Evolutionary conservation across 2,888 invertebrate genomes (phyloP), one percentile per base, ranked within the genome.

Genomic region (Trissolcus brochymenae): DNA sequence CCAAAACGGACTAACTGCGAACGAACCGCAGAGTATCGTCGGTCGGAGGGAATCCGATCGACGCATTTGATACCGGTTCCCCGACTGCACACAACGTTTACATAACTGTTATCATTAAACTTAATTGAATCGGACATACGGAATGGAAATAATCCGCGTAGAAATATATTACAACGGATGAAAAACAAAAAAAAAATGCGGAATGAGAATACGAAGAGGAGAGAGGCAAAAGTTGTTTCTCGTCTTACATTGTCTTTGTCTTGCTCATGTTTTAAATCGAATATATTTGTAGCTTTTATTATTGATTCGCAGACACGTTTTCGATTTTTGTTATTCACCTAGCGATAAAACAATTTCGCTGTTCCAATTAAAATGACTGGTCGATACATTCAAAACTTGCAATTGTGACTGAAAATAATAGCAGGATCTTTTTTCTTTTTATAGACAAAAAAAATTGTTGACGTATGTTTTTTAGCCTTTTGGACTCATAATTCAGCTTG

Each of bases 41-140:
- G 64, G 25, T 64, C 54, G 65, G 14, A 41, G 46, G 41, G 68
- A 60, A 66, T 67, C 49, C 75, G 78, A 77, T 79, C 66, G 67
- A 40, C 67, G 61, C 25, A 67, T 60, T 76, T 56, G 78, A 76
- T 79, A 68, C 57, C 53, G n/a, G 65, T 25, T 57, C 41, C 66
- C 61, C 56, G 51, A 11, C 51, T 19, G 51, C 65, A 43, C 53
- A 17, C 51, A 51, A 43, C 46, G 56, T 59, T 60, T 71, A 57
- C 46, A 68, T 67, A 60, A 73, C 68, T 40, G 53, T 61, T 53
- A 70, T 57, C 62, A 66, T 72, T 66, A 53, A 73, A 51, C 4
- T 68, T 73, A 68, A 68, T 62, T 72, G 62, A 75, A 75, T 74
- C 46, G 4, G 55, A 50, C 65, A 19, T 60, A 16, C 43, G 11